Conservation (phyloP, 2,113 vertebrate genomes). For the Pluvianellus socialis region DNA sequence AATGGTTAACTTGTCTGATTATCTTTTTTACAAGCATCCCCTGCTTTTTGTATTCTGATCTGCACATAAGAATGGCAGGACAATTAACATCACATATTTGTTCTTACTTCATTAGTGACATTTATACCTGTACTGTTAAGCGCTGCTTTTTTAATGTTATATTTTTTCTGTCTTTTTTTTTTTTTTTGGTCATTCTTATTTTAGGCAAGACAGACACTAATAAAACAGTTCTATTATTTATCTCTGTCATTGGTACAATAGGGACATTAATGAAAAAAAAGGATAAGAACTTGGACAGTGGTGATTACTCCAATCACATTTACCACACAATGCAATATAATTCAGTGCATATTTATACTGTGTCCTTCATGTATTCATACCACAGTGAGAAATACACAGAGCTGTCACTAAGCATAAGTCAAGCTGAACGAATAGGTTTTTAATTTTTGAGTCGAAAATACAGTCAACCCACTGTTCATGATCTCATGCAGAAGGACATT, state of each 20-base stretch:
- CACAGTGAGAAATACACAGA: slow-evolving; percentile 58
- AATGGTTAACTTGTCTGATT: background rate
- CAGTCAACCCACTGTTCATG: background rate
- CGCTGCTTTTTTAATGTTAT: background rate
- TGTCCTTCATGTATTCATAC: slow-evolving; percentile 60
- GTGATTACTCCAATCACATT: slow-evolving; percentile 49
- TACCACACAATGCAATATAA: slow-evolving; percentile 12
- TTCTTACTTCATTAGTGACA: slow-evolving; percentile 43
- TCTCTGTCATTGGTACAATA: background rate
- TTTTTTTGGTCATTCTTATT: slow-evolving; percentile 21
- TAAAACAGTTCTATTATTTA: slow-evolving; percentile 51
- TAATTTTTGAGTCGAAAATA: slow-evolving; percentile 71
- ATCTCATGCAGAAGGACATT: slow-evolving; percentile 35
- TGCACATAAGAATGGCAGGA: background rate
- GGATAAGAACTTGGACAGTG: slow-evolving; percentile 15
- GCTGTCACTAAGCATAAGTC: slow-evolving; percentile 67
- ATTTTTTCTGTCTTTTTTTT: slow-evolving; percentile 3
- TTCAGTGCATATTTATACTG: background rate
- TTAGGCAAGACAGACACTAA: slow-evolving; percentile 41
- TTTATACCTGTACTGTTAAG: slow-evolving; percentile 1
- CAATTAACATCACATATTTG: slow-evolving; percentile 49
- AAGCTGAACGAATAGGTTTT: slow-evolving; percentile 70
- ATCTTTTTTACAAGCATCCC: background rate
- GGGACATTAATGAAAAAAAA: background rate
- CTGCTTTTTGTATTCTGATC: background rate